Conservation (phyloP, 2,113 vertebrate species). For the Ameiurus melas region DNA sequence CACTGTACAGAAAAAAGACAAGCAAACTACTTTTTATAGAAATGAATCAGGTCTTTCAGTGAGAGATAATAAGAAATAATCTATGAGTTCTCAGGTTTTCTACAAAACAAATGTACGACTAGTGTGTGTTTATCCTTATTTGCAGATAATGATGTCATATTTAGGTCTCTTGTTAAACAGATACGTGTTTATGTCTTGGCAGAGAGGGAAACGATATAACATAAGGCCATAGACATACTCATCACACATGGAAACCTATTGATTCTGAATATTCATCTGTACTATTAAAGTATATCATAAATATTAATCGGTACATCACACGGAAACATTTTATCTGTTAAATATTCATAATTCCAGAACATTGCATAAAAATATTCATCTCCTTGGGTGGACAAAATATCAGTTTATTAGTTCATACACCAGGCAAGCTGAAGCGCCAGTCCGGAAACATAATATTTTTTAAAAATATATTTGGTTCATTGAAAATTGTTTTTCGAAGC, state of each 20-base stretch:
- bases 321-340: neutral
- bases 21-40: conserved; percentile 76
- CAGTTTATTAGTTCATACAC: neutral
- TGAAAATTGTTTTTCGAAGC: neutral
- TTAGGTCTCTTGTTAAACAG: conserved; percentile 63
- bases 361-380: neutral
- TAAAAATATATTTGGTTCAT: neutral
- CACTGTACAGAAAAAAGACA: conserved; percentile 81
- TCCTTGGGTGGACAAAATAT: neutral
- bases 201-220: conserved; percentile 59
- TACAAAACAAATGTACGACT: conserved; percentile 74
- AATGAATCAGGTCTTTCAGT: conserved; percentile 80
- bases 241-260: neutral
- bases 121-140: conserved; percentile 65
- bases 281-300: neutral
- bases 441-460: neutral
- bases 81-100: conserved; percentile 83
- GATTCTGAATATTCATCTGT: conserved; percentile 54
- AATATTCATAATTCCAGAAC: neutral
- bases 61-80: conserved; percentile 75
- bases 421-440: neutral
- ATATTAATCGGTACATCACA: neutral
- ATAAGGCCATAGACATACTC: neutral
- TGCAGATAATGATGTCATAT: conserved; percentile 61
- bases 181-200: conserved; percentile 67